Evolutionary conservation across 1,140 invertebrate genomes (phyloP), one percentile per base, ranked within the genome.

Genomic region (Bombus polaris): DNA sequence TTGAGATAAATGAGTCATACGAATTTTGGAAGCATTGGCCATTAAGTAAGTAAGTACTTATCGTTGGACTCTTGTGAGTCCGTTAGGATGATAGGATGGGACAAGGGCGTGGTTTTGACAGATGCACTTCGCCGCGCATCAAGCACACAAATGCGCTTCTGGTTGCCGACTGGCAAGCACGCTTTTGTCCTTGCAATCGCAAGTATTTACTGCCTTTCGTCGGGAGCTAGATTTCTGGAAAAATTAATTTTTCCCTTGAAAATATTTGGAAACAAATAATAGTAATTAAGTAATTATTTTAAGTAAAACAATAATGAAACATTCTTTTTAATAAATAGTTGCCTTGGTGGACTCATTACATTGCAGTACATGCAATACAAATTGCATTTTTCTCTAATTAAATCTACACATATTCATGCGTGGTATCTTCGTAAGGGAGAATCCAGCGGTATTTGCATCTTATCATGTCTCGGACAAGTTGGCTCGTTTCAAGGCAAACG

Each of bases 71-170:
- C 47, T 25, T 39, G 5, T 12, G 32, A 39, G 35, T 53, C 35
- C 22, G 18, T 57, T 72, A 83, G 77, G 68, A 73, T 66, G 62
- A 68, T 73, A 87, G 76, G 75, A 88, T 83, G 65, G 75, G 78
- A 91, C 82, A 92, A 94, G 93, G 93, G 93, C 93, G 93, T 94
- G 93, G 93, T 94, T 94, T 93, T 94, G 93, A 94, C 92, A 93
- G 91, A 93, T 93, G 89, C 89, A 90, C 87, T 83, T 78, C 74
- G 86, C 71, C 83, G 80, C 76, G 83, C 88, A 85, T 71, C 76
- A 35, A 76, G 66, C 65, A 79, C 59, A 44, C 76, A 81, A 74
- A 88, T 86, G 76, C 39, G 39, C 76, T 47, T 73, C 57, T 79
- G 37, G 57, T 84, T 74, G 62, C 70, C 75, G 82, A 80, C 59